These are phyloP conservation scores for Heliconius hortense DNA, from an alignment of 2,888 invertebrate genomes.

Conservation along the genomic window DNA sequence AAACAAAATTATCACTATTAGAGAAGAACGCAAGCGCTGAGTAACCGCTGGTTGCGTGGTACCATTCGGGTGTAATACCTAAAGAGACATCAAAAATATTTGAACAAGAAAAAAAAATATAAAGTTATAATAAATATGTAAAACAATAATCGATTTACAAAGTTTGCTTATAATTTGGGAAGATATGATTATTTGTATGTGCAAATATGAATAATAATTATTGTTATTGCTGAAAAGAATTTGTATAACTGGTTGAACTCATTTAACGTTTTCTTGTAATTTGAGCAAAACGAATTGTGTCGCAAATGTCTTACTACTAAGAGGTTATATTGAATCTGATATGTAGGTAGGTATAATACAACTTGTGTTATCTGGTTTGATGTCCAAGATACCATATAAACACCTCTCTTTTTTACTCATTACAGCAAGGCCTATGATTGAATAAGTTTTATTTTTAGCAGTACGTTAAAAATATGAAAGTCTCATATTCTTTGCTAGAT, in stretches of 20 bases:
- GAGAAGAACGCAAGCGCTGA: conserved; percentile 42
- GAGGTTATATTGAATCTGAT: conserved; percentile 36
- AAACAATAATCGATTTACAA: neutral
- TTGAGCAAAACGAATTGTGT: conserved; percentile 39
- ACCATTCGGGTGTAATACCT: neutral
- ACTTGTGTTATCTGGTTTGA: conserved; percentile 3
- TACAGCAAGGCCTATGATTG: neutral
- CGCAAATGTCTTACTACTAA: conserved; percentile 31
- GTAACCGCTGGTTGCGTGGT: conserved; percentile 37
- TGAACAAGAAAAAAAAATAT: neutral
- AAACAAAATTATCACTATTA: conserved; percentile 25
- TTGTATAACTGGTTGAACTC: neutral
- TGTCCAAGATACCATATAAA: neutral
- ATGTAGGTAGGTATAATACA: conserved; percentile 29
- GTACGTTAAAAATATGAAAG: neutral
- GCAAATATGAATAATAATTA: neutral
- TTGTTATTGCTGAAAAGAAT: neutral
- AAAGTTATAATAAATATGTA: too few species aligned
- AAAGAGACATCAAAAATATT: conserved; percentile 1
- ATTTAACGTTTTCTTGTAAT: conserved; percentile 25
- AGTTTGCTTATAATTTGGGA: neutral
- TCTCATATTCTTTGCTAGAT: neutral
- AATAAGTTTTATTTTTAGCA: neutral
- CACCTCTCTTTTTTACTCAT: neutral
- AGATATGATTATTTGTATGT: neutral